Evolutionary conservation across 2,797 vertebrate genomes (phyloP).

Genomic region (Sebastiscus albofasciatus): DNA sequence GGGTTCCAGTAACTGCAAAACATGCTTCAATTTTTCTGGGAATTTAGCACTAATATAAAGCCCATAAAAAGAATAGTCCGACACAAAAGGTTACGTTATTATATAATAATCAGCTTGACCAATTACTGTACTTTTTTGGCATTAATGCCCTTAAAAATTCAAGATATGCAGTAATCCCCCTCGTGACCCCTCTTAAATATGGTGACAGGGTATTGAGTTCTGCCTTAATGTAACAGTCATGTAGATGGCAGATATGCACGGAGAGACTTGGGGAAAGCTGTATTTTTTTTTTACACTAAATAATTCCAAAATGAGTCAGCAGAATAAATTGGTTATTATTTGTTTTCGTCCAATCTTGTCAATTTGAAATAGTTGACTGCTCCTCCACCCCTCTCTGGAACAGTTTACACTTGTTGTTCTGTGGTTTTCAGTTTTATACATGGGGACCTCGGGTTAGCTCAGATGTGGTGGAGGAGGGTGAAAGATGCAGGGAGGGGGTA

Average conservation of each 20-base stretch:
- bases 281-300: not conserved
- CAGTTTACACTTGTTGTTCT: slow-evolving; percentile 66
- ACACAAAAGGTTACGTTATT: slow-evolving; percentile 40
- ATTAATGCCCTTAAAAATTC: slow-evolving; percentile 54
- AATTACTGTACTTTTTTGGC: slow-evolving; percentile 62
- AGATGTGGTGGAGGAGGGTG: slow-evolving; percentile 62
- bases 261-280: not conserved
- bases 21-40: slow-evolving; percentile 29
- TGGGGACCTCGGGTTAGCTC: slow-evolving; percentile 15
- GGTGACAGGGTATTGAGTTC: slow-evolving; percentile 34
- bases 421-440: slow-evolving; percentile 51
- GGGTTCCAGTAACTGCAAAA: slow-evolving; percentile 61
- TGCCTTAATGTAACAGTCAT: not conserved
- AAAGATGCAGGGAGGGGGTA: slow-evolving; percentile 14
- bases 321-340: slow-evolving; percentile 12
- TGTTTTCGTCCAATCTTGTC: not conserved
- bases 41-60: slow-evolving; percentile 37
- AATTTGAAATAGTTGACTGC: not conserved
- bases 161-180: slow-evolving; percentile 64
- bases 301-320: not conserved
- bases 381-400: slow-evolving; percentile 35
- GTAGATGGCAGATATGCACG: not conserved
- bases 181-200: slow-evolving; percentile 50
- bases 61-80: slow-evolving; percentile 47
- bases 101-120: slow-evolving; percentile 41